phyloP scores from a whole-genome alignment of 2,113 vertebrate genomes.

The Neotoma lepida region DNA sequence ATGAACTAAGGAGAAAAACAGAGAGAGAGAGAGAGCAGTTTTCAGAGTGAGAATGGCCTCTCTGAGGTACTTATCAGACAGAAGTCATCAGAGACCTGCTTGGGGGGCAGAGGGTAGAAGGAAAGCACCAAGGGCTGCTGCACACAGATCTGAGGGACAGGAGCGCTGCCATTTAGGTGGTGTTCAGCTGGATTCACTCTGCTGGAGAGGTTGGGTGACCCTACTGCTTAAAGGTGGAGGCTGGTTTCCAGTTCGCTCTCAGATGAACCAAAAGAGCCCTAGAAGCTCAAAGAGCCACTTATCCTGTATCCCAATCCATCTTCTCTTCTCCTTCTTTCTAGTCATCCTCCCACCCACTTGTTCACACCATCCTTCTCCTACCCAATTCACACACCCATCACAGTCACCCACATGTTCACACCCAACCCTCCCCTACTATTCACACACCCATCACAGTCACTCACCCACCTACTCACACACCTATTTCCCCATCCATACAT shows the following conservation, averaged over 20 bases:
- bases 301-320: accelerated
- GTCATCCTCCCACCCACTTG: neutral
- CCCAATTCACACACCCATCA: neutral
- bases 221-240: neutral
- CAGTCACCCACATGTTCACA: no score
- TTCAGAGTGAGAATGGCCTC: neutral
- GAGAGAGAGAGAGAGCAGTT: neutral
- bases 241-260: neutral
- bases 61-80: neutral
- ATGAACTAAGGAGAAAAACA: neutral
- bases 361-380: neutral
- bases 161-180: neutral
- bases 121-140: accelerated
- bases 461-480: no score
- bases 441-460: neutral
- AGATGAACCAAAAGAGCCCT: neutral
- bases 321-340: no score
- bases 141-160: accelerated
- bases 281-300: neutral
- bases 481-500: neutral
- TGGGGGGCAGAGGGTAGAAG: no score
- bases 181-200: neutral
- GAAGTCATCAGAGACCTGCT: neutral
- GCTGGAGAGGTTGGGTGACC: neutral
- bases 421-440: no score